Evolutionary conservation across 2,113 vertebrate species (phyloP), one percentile per base, ranked within the genome.

Genomic region (Nettapus auritus): DNA sequence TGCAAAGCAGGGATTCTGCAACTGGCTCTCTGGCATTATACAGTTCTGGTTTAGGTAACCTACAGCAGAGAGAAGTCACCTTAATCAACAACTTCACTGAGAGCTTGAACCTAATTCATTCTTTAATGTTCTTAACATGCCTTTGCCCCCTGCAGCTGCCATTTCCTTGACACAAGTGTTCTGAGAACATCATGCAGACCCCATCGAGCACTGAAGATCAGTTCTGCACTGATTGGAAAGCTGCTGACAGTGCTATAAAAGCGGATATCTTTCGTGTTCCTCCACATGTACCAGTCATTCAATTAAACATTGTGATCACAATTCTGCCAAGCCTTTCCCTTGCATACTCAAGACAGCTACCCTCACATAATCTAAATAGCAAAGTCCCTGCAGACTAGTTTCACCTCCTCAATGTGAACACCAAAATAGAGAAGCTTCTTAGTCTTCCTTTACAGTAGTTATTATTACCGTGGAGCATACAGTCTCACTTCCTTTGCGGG

Each of bases 401-500:
- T 60, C 38, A 60, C 25, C 73, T 60, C n/a, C 80, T 50, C n/a
- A 31, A 6, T 10, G 38, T 73, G 64, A 93, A 68, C 0, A 71
- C 69, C 62, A 88, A 60, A 95, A 78, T 0, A 67, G 42, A 78
- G 83, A 9, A 53, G 42, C 34, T 75, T 75, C 38, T 69, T 29
- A 36, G 50, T 68, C 46, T 62, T 91, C 23, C 22, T 67, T 59
- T 60, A 68, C 14, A 59, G 13, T 9, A 52, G 15, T 6, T 77
- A 38, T 64, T 78, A 64, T 60, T 92, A 78, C 20, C 52, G 46
- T 33, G 42, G 33, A 71, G 57, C 0, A 0, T 55, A 86, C 7
- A 36, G 66, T 96, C 86, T 94, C 93, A 91, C 86, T 94, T 95
- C 94, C 96, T 90, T 89, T 48, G 1, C 0, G 19, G 55, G 48